Percentiles rank a stretch among this genome's conserved stretches.
phyloP scores from a whole-genome alignment of 1,140 invertebrate genomes.

The Zaprionus africanus region DNA sequence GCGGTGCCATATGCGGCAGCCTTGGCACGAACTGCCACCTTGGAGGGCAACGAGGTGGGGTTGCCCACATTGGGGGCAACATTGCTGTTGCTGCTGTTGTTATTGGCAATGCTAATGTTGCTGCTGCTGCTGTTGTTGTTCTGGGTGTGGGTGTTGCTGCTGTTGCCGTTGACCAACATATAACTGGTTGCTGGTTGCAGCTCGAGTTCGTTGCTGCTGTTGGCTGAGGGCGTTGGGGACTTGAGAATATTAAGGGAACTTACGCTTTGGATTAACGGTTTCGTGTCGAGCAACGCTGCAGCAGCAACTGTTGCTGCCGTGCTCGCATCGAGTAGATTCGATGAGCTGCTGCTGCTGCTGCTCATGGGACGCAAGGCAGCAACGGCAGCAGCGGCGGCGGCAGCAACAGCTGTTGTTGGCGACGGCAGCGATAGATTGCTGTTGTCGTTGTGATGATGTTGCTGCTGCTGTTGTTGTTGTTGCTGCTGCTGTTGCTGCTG shows the following conservation, averaged over 20 bases:
- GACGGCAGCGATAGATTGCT: constrained; percentile 91
- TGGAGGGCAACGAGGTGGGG: constrained; percentile 1
- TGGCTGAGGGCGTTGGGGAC: constrained; percentile 12
- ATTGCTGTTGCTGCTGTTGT: neutral
- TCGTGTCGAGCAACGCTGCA: constrained; percentile 78
- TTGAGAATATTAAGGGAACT: constrained; percentile 49
- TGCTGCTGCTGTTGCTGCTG: constrained; percentile 85
- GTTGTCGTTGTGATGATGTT: constrained; percentile 88
- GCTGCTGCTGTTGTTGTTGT: constrained; percentile 89
- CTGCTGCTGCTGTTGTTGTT: constrained; percentile 6
- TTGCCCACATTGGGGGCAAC: too few species aligned
- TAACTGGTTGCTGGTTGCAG: neutral
- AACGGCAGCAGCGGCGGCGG: constrained; percentile 79
- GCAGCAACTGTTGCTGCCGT: constrained; percentile 63
- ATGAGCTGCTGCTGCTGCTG: constrained; percentile 85
- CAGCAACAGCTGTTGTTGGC: constrained; percentile 80
- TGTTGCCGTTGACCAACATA: constrained; percentile 10
- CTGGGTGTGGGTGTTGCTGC: neutral
- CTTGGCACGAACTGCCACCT: constrained; percentile 52
- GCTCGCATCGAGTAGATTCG: constrained; percentile 68
- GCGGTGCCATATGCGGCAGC: constrained; percentile 65
- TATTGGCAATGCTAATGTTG: too few species aligned
- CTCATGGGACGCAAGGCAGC: constrained; percentile 86
- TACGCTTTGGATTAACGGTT: constrained; percentile 85
- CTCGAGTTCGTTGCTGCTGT: constrained; percentile 12